These are phyloP conservation scores for Aporrectodea caliginosa DNA, from an alignment of 1,140 invertebrate genomes.

Conservation along the genomic window DNA sequence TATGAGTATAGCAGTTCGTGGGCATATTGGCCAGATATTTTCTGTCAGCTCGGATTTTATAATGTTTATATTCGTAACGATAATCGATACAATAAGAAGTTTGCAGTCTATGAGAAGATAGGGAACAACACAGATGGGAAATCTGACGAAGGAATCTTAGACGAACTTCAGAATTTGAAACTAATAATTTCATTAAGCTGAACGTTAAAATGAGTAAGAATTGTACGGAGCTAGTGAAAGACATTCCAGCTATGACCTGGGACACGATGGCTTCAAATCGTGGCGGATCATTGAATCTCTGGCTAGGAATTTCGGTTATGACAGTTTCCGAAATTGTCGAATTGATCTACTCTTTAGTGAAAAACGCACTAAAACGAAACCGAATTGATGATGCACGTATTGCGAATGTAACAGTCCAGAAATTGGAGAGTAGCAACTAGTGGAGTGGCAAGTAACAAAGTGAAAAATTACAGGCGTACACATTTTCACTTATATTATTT, in stretches of 20 bases:
- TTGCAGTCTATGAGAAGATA: background rate
- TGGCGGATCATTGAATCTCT: background rate
- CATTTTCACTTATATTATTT: too few relatives aligned
- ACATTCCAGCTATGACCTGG: background rate
- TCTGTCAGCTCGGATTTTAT: background rate
- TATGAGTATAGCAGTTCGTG: background rate
- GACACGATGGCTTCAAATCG: background rate
- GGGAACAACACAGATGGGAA: background rate
- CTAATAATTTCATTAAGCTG: background rate
- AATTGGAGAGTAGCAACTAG: too few relatives aligned
- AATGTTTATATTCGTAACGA: background rate
- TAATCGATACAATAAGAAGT: background rate
- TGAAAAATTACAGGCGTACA: too few relatives aligned
- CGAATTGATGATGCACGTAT: too few relatives aligned
- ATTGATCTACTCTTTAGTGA: background rate
- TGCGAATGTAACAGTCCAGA: too few relatives aligned
- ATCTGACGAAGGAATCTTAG: background rate
- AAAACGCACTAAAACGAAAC: background rate
- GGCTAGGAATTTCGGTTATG: background rate
- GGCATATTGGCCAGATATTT: background rate
- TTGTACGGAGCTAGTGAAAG: background rate
- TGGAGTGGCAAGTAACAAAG: too few relatives aligned
- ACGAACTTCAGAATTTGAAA: background rate
- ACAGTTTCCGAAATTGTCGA: background rate
- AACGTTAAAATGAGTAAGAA: background rate